phyloP scores from a whole-genome alignment of 2,888 invertebrate genomes.

The Drosophila formosana region DNA sequence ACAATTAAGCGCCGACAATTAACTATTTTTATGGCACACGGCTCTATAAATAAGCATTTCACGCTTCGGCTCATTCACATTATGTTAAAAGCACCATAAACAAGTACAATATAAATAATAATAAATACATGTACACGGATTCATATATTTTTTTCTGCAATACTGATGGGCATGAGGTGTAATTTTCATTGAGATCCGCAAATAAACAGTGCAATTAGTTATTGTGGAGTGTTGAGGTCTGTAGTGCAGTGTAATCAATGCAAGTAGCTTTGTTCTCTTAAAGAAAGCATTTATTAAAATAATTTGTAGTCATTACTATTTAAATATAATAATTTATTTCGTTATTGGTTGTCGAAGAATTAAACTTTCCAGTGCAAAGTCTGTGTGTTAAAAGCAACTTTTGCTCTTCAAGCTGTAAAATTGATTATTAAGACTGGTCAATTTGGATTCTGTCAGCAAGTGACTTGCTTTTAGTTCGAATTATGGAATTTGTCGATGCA shows the following conservation, averaged over 20 bases:
- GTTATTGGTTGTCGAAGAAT: too few species aligned
- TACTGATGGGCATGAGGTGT: not conserved
- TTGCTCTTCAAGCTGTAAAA: too few species aligned
- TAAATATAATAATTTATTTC: too few species aligned
- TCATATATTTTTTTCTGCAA: not conserved
- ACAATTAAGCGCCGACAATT: slow-evolving; percentile 66
- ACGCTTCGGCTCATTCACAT: slow-evolving; percentile 17
- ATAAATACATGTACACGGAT: slow-evolving; percentile 1
- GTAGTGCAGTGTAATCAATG: not conserved
- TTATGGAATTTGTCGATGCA: too few species aligned
- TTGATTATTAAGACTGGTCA: too few species aligned
- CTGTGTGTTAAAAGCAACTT: too few species aligned
- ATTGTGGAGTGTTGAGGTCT: not conserved
- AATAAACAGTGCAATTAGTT: slow-evolving; percentile 2
- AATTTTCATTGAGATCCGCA: slow-evolving; percentile 1
- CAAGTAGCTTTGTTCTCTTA: not conserved
- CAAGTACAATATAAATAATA: slow-evolving; percentile 10
- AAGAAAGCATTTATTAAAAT: too few species aligned
- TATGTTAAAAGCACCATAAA: slow-evolving; percentile 31
- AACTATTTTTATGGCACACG: slow-evolving; percentile 49
- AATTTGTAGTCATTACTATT: too few species aligned
- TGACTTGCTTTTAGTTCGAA: too few species aligned
- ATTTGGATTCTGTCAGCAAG: too few species aligned
- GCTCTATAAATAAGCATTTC: slow-evolving; percentile 41
- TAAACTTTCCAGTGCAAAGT: too few species aligned